Conservation (phyloP, 1,140 invertebrate species). For the Drosophila arizonae region DNA sequence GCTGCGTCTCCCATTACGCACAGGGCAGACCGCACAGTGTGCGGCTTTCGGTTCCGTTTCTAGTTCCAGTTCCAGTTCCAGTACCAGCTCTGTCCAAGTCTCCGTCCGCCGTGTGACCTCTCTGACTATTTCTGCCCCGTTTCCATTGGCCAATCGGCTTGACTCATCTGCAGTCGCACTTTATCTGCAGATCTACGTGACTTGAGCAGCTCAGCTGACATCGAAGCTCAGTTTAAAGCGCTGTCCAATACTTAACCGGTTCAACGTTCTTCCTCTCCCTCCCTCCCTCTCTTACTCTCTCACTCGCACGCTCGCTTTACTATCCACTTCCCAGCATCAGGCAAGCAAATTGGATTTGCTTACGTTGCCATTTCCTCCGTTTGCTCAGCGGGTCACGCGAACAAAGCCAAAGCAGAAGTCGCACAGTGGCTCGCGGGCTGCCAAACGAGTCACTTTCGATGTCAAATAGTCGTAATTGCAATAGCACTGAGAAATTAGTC, state of each 20-base stretch:
- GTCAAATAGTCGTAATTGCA: not conserved
- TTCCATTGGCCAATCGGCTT: slow-evolving; percentile 15
- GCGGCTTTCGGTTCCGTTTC: not conserved
- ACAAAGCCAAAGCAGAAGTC: slow-evolving; percentile 33
- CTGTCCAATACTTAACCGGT: slow-evolving; percentile 41
- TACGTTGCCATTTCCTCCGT: slow-evolving; percentile 40
- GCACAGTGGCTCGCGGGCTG: slow-evolving; percentile 30
- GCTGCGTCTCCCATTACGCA: slow-evolving; percentile 53
- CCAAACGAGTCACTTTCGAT: not conserved
- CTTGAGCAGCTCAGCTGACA: slow-evolving; percentile 32
- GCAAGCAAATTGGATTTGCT: slow-evolving; percentile 45
- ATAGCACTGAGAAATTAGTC: too few species aligned
- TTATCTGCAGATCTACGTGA: slow-evolving; percentile 45
- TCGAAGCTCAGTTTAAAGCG: slow-evolving; percentile 19
- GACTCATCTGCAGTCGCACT: slow-evolving; percentile 23
- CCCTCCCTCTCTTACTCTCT: not conserved
- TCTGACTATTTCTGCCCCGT: slow-evolving; percentile 2
- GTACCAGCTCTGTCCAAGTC: not conserved
- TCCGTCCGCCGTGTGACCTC: slow-evolving; percentile 11
- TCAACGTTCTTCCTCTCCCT: not conserved
- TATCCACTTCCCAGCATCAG: slow-evolving; percentile 21
- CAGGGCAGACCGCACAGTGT: not conserved
- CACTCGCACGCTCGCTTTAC: not conserved
- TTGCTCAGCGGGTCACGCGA: slow-evolving; percentile 50
- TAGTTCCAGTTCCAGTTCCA: not conserved